Base-by-base conservation (phyloP, 2,113 vertebrate genomes). In the Phalacrocorax pelagicus region DNA sequence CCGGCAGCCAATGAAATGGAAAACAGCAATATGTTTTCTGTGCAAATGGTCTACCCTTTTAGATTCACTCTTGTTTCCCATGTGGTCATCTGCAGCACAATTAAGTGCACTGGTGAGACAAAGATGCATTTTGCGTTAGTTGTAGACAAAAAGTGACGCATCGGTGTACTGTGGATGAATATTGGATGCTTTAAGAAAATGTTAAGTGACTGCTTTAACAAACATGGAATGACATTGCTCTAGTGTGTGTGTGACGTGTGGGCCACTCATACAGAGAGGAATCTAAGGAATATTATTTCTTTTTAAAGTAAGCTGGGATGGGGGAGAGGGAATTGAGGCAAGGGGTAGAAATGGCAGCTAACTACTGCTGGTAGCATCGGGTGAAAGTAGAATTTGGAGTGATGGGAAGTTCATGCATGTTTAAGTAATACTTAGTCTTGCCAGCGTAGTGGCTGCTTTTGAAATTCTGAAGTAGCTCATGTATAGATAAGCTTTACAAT, bases 81-180 rank as follows among this genome's bases (percentile, higher is more conserved):
- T 32, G 63, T 38, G 85, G 46, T 89, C 69, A 38, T 49, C 69
- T 34, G 27, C 27, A 21, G 52, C 14, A 14, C 22, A 63, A 26
- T 47, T 7, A 34, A 78, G 49, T 7, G 34, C 34, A 4, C 30
- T 57, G 59, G 59, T 27, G 90, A 62, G 82, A 58, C 19, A 10
- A 18, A 65, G 34, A 34, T 5, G 47, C 12, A 0, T 32, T 32
- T 69, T 26, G 38, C 10, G 20, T 85, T 54, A 13, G 15, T 27
- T 29, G 3, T 5, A 34, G 67, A 7, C 49, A 52, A 34, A 59
- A 51, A 9, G 21, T 3, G 61, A 29, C 47, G 67, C 27, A 4
- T 30, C 27, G 6, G 0, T 5, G 13, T 65, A 0, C 24, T 54
- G 0, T 9, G 23, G 52, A 9, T 40, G 75, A 52, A 22, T 71